These are phyloP conservation scores for Malurus leucopterus DNA, from an alignment of 2,797 vertebrate species.

Conservation along the genomic window DNA sequence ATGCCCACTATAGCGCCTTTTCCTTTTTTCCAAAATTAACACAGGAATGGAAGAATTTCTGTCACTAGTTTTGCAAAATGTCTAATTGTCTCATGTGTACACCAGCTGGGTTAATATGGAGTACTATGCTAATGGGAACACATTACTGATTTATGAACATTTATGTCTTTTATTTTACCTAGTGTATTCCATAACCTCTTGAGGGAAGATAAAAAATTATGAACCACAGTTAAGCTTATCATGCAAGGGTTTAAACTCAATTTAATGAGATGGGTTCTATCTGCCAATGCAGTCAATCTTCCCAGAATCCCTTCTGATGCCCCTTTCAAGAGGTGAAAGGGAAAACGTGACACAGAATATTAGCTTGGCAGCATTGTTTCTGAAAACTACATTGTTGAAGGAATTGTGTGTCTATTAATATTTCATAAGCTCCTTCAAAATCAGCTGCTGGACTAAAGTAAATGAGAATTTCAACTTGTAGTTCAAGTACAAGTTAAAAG, in stretches of 20 bases:
- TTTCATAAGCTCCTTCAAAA: neutral
- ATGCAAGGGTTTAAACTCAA: conserved; percentile 1
- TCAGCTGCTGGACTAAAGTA: neutral
- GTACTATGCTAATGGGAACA: neutral
- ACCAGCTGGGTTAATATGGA: neutral
- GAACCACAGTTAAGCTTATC: neutral
- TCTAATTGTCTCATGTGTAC: neutral
- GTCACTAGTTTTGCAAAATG: neutral
- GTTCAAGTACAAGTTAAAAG: neutral
- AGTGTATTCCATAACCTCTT: neutral
- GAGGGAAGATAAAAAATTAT: neutral
- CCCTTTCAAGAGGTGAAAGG: neutral
- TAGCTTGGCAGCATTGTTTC: neutral
- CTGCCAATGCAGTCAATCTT: neutral
- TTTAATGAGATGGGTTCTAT: neutral
- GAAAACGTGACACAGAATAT: neutral
- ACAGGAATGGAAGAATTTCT: neutral
- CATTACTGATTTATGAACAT: neutral
- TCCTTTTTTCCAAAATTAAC: neutral
- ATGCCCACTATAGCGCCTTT: neutral
- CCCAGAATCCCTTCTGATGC: neutral
- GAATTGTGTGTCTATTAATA: neutral
- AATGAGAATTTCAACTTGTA: neutral
- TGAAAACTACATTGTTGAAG: neutral
- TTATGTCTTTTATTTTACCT: conserved; percentile 2